Percentiles rank a stretch among this genome's conserved stretches.
These are phyloP conservation scores for Trachurus trachurus DNA, from an alignment of 2,797 vertebrate genomes.

Conservation along the genomic window DNA sequence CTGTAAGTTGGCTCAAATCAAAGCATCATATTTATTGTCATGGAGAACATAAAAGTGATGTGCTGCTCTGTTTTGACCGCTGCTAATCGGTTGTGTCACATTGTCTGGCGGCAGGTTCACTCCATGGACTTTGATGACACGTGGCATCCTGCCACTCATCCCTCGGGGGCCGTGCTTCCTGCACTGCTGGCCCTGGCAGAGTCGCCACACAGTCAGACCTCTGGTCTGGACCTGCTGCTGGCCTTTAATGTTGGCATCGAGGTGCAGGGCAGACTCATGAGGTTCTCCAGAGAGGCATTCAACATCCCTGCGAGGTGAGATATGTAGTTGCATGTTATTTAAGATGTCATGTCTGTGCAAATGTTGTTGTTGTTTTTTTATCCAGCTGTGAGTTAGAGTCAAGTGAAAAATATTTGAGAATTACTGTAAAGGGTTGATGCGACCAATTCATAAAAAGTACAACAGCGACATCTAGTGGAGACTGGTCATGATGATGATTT, in stretches of 20 bases:
- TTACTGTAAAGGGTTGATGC: neutral
- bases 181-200: conserved; percentile 91
- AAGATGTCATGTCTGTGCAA: neutral
- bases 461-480: conserved; percentile 29
- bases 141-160: conserved; percentile 97
- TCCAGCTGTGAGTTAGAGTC: neutral
- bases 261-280: conserved; percentile 92
- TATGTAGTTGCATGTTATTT: neutral
- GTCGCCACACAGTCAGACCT: conserved; percentile 83
- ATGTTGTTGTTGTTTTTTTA: no score
- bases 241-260: conserved; percentile 95
- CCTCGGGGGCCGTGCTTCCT: conserved; percentile 91
- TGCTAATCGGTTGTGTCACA: neutral
- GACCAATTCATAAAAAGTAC: neutral
- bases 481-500: neutral
- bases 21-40: neutral
- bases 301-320: conserved; percentile 93
- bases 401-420: neutral
- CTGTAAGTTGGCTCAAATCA: conserved; percentile 84
- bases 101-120: conserved; percentile 86
- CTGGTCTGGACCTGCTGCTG: conserved; percentile 92
- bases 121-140: conserved; percentile 99
- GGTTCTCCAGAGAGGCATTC: conserved; percentile 92
- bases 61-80: neutral
- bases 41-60: neutral